phyloP scores from a whole-genome alignment of 2,888 invertebrate genomes.

The Plemyria rubiginata region DNA sequence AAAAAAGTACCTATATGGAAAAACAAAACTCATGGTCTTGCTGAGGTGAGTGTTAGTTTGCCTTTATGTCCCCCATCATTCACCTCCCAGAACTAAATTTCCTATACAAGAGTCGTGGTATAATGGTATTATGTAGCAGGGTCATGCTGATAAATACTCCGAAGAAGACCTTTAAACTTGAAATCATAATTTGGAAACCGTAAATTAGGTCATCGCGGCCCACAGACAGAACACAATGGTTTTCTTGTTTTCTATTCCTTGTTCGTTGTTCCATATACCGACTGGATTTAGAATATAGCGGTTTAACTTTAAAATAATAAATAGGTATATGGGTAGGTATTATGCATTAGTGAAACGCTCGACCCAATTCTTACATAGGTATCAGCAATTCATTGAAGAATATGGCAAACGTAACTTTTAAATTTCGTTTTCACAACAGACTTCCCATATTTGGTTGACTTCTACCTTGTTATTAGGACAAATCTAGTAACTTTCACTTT shows the following conservation, averaged over 20 bases:
- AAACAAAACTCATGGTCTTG: background rate
- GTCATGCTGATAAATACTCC: background rate
- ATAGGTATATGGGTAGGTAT: too few species aligned
- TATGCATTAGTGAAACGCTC: too few species aligned
- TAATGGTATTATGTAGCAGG: background rate
- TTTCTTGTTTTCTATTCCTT: conserved; percentile 8
- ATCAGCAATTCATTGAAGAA: background rate
- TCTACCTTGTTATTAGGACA: conserved; percentile 15
- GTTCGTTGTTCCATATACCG: conserved; percentile 15
- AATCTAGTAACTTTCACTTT: conserved; percentile 26
- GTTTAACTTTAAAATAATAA: background rate
- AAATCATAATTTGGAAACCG: conserved; percentile 1
- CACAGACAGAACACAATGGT: conserved; percentile 15
- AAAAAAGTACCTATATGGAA: too few species aligned
- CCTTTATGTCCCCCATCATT: too few species aligned
- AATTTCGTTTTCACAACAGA: conserved; percentile 30
- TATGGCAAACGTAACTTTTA: background rate
- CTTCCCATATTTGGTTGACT: conserved; percentile 14
- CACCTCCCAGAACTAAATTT: background rate
- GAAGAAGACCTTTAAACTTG: background rate
- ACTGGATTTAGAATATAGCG: background rate
- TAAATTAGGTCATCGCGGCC: conserved; percentile 15
- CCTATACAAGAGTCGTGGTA: too few species aligned
- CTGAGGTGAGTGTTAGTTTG: background rate
- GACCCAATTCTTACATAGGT: too few species aligned